Evolutionary conservation across 1,140 invertebrate species (phyloP).

Genomic region (Ceratitis capitata): DNA sequence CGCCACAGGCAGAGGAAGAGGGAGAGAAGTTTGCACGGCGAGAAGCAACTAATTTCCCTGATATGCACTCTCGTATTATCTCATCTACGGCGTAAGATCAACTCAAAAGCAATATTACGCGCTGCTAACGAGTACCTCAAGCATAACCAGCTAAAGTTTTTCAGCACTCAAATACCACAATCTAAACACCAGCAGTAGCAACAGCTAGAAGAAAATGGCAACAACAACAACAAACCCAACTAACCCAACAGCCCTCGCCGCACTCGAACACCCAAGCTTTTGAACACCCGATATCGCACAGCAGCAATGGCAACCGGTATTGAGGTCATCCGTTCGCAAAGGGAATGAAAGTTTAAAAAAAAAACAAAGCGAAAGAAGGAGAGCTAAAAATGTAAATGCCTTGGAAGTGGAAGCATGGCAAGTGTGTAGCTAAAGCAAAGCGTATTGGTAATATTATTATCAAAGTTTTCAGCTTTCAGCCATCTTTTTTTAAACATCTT

Average conservation of each 20-base stretch:
- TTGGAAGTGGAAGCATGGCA: no score
- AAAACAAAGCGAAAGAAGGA: neutral
- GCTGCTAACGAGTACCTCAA: conserved; percentile 26
- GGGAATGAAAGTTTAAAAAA: neutral
- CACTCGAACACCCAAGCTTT: neutral
- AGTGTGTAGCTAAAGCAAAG: neutral
- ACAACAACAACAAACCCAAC: neutral
- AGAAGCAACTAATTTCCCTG: neutral
- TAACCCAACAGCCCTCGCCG: neutral
- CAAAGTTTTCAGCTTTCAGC: neutral
- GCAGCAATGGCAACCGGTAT: neutral
- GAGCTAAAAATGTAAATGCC: neutral
- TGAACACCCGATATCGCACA: no score
- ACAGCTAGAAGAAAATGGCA: neutral
- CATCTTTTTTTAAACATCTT: no score
- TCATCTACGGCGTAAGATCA: neutral
- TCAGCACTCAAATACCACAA: neutral
- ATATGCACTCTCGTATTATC: neutral
- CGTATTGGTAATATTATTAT: conserved; percentile 26
- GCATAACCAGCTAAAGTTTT: conserved; percentile 36
- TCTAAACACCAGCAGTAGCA: neutral
- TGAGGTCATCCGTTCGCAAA: conserved; percentile 12
- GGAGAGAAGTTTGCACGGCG: neutral
- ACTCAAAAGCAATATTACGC: neutral
- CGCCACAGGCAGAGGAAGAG: neutral